These are phyloP conservation scores for Drosophila heteroneura DNA, from an alignment of 2,888 invertebrate genomes.

Conservation along the genomic window DNA sequence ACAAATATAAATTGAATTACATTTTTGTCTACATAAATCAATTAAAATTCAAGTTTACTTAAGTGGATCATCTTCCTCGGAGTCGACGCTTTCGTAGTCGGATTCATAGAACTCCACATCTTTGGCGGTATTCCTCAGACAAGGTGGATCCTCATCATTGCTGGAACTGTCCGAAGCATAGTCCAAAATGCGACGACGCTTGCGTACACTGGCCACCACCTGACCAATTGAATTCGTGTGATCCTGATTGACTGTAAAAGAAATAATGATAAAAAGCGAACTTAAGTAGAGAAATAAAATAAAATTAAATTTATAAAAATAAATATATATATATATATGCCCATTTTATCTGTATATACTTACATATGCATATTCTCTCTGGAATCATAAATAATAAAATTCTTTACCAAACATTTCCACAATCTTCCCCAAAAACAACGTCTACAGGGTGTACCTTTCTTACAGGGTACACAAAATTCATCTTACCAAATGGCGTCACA, in stretches of 20 bases:
- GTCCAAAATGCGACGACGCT: slow-evolving; percentile 87
- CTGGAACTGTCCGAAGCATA: slow-evolving; percentile 90
- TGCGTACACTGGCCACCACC: slow-evolving; percentile 86
- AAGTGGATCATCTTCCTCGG: slow-evolving; percentile 90
- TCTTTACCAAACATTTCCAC: not conserved
- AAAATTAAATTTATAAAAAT: too few relatives aligned
- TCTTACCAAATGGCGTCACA: slow-evolving; percentile 88
- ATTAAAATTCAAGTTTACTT: slow-evolving; percentile 86
- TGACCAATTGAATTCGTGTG: slow-evolving; percentile 86
- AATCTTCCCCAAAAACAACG: not conserved
- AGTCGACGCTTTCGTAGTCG: slow-evolving; percentile 92
- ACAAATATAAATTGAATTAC: slow-evolving; percentile 64
- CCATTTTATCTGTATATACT: not conserved
- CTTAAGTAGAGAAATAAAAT: not conserved
- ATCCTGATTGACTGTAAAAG: slow-evolving; percentile 77
- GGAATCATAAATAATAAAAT: not conserved
- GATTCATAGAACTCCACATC: slow-evolving; percentile 89
- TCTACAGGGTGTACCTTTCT: not conserved
- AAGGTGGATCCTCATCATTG: slow-evolving; percentile 89
- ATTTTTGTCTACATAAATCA: not conserved
- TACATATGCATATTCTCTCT: not conserved
- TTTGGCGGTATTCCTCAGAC: slow-evolving; percentile 88
- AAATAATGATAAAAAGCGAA: not conserved
- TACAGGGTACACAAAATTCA: not conserved
- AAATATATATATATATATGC: not conserved